phyloP scores from a whole-genome alignment of 2,797 vertebrate genomes.

The Atherinosoma microstoma region DNA sequence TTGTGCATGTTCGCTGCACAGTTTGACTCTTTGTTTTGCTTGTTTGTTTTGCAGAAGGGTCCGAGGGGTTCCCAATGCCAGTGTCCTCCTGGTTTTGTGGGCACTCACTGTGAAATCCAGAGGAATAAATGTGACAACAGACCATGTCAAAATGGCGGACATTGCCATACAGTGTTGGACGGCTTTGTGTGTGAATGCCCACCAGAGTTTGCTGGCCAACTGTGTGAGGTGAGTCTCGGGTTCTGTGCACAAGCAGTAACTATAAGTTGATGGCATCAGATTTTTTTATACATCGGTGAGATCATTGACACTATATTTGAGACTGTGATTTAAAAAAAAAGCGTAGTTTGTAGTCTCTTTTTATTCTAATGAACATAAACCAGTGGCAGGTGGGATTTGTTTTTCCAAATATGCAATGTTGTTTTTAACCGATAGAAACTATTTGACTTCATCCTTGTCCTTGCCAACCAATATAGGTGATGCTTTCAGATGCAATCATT shows the following conservation, averaged over 20 bases:
- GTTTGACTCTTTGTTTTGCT: background rate
- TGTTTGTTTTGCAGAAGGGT: constrained; percentile 79
- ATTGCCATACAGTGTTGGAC: constrained; percentile 84
- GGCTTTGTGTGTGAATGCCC: constrained; percentile 90
- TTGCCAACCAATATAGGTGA: background rate
- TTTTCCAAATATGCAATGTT: background rate
- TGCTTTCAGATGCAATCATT: background rate
- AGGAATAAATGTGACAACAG: constrained; percentile 85
- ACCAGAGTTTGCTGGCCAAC: constrained; percentile 85
- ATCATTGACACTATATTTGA: background rate
- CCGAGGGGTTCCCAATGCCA: constrained; percentile 86
- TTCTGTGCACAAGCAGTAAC: background rate
- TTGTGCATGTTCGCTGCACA: too few relatives aligned
- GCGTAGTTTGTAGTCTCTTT: background rate
- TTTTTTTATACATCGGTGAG: background rate
- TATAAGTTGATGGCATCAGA: background rate
- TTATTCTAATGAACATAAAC: background rate
- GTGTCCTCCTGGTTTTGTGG: constrained; percentile 88
- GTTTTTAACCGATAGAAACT: background rate
- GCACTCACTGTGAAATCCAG: constrained; percentile 89
- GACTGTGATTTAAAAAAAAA: background rate
- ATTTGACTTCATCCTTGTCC: background rate
- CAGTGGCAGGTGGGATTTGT: background rate
- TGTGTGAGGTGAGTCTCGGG: constrained; percentile 90
- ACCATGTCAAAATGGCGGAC: constrained; percentile 89